Evolutionary conservation across 2,797 vertebrate genomes (phyloP).

Genomic region (Cryptoprocta ferox): DNA sequence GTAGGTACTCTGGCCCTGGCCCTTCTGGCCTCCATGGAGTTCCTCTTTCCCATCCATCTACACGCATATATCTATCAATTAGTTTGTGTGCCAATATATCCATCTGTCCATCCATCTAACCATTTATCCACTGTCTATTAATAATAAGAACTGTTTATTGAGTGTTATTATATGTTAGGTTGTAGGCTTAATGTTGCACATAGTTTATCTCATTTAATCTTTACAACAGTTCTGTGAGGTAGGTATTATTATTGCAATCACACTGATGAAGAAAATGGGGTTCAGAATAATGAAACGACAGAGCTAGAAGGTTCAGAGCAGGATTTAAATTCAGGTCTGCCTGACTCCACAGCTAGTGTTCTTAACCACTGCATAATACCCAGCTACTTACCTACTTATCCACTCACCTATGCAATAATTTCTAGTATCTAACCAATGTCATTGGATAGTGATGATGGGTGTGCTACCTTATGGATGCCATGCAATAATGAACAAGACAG

Average conservation of each 20-base stretch:
- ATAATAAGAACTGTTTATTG: background rate
- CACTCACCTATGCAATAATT: background rate
- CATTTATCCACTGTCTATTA: background rate
- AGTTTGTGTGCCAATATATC: conserved; percentile 9
- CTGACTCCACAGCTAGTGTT: background rate
- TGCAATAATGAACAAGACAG: background rate
- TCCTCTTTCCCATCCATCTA: conserved; percentile 9
- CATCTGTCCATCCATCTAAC: background rate
- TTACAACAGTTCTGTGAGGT: background rate
- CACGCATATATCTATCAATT: background rate
- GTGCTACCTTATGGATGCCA: background rate
- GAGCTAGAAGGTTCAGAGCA: background rate
- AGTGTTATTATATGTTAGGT: background rate
- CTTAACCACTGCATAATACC: background rate
- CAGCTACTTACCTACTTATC: rapidly evolving
- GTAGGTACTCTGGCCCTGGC: background rate
- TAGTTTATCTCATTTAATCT: conserved; percentile 54
- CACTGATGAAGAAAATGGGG: background rate
- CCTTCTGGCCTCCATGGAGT: background rate
- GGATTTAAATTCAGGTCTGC: conserved; percentile 21
- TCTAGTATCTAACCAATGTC: background rate
- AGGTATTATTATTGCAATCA: background rate
- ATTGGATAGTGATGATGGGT: background rate
- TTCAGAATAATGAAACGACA: conserved; percentile 1
- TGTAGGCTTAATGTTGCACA: background rate